Conservation (phyloP, 2,797 vertebrate genomes). For the Simalia tracyae region DNA sequence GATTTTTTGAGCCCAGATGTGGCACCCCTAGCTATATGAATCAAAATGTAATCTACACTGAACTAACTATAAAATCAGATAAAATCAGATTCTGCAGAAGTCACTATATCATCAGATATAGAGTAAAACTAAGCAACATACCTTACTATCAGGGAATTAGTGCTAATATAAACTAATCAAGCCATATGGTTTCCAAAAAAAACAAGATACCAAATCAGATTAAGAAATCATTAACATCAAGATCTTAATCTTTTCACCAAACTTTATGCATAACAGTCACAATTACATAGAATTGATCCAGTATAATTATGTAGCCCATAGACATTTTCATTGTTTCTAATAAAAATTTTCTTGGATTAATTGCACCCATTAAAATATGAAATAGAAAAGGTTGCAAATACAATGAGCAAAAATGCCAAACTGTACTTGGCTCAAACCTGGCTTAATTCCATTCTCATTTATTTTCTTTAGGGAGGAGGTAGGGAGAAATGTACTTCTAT, state of each 20-base stretch:
- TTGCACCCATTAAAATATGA: conserved; percentile 55
- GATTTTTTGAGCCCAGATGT: not conserved
- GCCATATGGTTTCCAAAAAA: conserved; percentile 36
- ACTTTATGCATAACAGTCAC: not conserved
- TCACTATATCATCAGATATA: not conserved
- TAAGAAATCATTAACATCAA: conserved; percentile 36
- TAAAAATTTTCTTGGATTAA: conserved; percentile 52
- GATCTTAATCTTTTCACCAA: conserved; percentile 18
- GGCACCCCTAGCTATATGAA: not conserved
- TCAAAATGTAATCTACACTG: not conserved
- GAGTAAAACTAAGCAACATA: not conserved
- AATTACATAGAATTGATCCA: conserved; percentile 28
- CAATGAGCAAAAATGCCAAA: conserved; percentile 18
- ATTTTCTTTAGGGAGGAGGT: not conserved
- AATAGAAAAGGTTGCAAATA: conserved; percentile 47
- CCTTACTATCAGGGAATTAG: not conserved
- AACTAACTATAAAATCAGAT: not conserved
- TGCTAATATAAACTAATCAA: conserved; percentile 15
- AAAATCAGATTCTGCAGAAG: not conserved
- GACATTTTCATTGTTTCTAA: conserved; percentile 26
- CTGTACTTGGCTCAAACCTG: conserved; percentile 31
- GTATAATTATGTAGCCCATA: not conserved
- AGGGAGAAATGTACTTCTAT: not conserved
- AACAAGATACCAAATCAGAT: conserved; percentile 31
- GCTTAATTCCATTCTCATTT: conserved; percentile 17